These are phyloP conservation scores for Unio pictorum DNA, from an alignment of 2,888 invertebrate genomes.

Conservation along the genomic window DNA sequence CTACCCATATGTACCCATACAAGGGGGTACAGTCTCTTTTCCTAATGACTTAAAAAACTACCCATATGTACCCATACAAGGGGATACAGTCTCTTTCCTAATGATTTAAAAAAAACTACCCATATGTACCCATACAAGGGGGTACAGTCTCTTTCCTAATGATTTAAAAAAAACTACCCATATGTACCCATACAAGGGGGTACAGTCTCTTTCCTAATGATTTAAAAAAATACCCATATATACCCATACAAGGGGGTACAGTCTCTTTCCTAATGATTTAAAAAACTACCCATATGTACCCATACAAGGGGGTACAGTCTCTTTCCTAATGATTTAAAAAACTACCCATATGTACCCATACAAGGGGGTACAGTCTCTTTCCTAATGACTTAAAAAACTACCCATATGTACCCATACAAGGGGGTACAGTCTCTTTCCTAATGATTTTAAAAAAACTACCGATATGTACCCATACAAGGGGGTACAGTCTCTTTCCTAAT, in stretches of 20 bases:
- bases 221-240: neutral
- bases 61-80: too few relatives aligned
- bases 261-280: neutral
- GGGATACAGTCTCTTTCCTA: too few relatives aligned
- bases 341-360: neutral
- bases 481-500: constrained; percentile 74
- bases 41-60: too few relatives aligned
- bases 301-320: constrained; percentile 74
- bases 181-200: too few relatives aligned
- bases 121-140: too few relatives aligned
- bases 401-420: too few relatives aligned
- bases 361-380: constrained; percentile 77
- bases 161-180: too few relatives aligned
- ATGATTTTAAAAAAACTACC: neutral
- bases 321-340: neutral
- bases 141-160: too few relatives aligned
- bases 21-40: too few relatives aligned
- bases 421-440: constrained; percentile 74
- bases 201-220: too few relatives aligned
- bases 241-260: constrained; percentile 73
- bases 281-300: neutral
- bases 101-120: too few relatives aligned
- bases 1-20: too few relatives aligned
- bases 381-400: neutral
- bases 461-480: neutral